Percentiles rank a stretch among this genome's conserved stretches.
These are phyloP conservation scores for Danio tinwini DNA, from an alignment of 2,797 vertebrate species.

Conservation along the genomic window DNA sequence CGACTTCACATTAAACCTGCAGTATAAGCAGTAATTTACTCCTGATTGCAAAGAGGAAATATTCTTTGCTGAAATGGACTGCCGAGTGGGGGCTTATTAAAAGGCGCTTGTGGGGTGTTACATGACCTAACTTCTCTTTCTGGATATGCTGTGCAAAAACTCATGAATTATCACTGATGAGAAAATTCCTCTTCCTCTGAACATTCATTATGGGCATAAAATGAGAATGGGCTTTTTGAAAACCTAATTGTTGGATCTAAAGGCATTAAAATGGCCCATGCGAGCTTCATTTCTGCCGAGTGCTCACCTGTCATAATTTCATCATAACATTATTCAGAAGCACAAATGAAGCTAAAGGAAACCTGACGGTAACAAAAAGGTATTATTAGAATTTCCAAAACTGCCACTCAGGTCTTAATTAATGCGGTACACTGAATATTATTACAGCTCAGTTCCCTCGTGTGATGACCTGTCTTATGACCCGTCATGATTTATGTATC, in stretches of 20 bases:
- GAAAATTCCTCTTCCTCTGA: conserved; percentile 36
- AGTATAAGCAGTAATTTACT: conserved; percentile 41
- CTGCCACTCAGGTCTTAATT: conserved; percentile 50
- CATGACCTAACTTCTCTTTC: conserved; percentile 34
- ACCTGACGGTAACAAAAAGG: conserved; percentile 49
- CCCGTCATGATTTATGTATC: conserved; percentile 50
- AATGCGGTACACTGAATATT: conserved; percentile 40
- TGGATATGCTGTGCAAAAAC: conserved; percentile 21
- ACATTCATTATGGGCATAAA: conserved; percentile 28
- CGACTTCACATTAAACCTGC: conserved; percentile 31
- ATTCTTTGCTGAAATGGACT: not conserved
- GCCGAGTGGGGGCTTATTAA: conserved; percentile 21
- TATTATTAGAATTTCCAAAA: conserved; percentile 54
- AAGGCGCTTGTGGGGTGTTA: conserved; percentile 26
- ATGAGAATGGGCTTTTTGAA: conserved; percentile 22
- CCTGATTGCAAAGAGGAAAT: not conserved
- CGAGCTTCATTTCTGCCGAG: conserved; percentile 8
- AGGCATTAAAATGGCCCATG: conserved; percentile 38
- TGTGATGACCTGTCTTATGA: conserved; percentile 43
- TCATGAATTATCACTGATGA: conserved; percentile 35
- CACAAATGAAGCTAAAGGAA: conserved; percentile 37
- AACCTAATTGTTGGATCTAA: conserved; percentile 44
- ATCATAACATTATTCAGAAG: conserved; percentile 46
- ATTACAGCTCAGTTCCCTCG: conserved; percentile 22
- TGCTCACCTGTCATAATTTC: conserved; percentile 49